Conservation (phyloP, 1,140 invertebrate genomes). For the Ptiloglossa arizonensis region DNA sequence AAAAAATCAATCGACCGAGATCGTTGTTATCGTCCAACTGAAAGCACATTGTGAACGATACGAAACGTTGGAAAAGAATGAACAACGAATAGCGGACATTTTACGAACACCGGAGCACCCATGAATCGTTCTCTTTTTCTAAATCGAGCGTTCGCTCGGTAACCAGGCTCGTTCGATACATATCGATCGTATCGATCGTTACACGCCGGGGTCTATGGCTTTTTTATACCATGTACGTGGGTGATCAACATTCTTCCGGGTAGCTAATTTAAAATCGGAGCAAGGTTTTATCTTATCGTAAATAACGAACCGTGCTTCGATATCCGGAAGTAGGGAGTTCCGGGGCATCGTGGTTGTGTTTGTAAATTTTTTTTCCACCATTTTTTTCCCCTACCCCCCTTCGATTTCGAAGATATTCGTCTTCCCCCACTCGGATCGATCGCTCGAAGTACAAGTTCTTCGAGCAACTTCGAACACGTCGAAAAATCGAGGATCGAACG, state of each 20-base stretch:
- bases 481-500: neutral
- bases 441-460: neutral
- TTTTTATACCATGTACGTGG: conserved; percentile 28
- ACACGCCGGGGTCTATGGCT: neutral
- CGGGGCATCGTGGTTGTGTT: neutral
- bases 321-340: conserved; percentile 30
- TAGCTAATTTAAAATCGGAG: conserved; percentile 44
- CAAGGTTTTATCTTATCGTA: conserved; percentile 31
- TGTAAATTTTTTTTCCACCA: neutral
- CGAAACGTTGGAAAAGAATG: no score
- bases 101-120: conserved; percentile 13
- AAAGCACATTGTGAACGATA: no score
- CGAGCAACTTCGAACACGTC: neutral
- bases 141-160: conserved; percentile 12
- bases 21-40: neutral
- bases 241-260: conserved; percentile 44
- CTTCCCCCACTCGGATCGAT: neutral
- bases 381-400: neutral
- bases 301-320: conserved; percentile 31
- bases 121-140: conserved; percentile 5
- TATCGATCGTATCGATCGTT: conserved; percentile 42
- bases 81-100: neutral
- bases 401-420: neutral
- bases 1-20: neutral
- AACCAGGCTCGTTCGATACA: neutral